Conservation (phyloP, 37 sponge, comb jelly and placozoan genomes). For the Ianthella basta region DNA sequence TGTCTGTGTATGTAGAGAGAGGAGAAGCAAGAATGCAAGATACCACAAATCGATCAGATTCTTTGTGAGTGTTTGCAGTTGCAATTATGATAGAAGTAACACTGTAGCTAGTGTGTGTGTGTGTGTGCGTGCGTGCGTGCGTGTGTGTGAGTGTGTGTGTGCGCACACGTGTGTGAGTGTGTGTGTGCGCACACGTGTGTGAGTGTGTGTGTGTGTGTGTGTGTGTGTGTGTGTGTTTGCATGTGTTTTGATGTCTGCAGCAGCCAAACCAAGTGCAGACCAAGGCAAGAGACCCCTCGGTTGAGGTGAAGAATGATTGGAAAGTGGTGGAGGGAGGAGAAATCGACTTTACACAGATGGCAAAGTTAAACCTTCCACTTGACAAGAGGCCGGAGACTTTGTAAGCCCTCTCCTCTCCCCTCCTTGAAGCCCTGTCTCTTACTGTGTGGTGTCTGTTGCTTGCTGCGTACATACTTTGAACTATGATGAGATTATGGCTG, state of each 20-base stretch:
- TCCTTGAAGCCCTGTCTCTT: not conserved
- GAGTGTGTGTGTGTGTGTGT: no score
- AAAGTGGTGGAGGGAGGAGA: slow-evolving; percentile 65
- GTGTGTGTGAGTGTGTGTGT: not conserved
- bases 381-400: slow-evolving; percentile 77
- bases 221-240: not conserved
- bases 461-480: no score
- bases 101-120: not conserved
- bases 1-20: not conserved
- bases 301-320: slow-evolving; percentile 77
- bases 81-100: not conserved
- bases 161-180: not conserved
- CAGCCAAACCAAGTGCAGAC: slow-evolving; percentile 30
- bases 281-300: slow-evolving; percentile 80
- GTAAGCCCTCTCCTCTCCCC: slow-evolving; percentile 39
- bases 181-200: not conserved
- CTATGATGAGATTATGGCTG: no score
- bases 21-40: slow-evolving; percentile 12
- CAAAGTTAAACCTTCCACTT: slow-evolving; percentile 70
- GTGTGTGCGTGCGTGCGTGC: not conserved
- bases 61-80: not conserved
- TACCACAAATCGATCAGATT: slow-evolving; percentile 14
- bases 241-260: not conserved
- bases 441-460: no score
- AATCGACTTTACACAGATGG: slow-evolving; percentile 83